phyloP scores from a whole-genome alignment of 1,140 invertebrate species.

The Drosophila repletoides region DNA sequence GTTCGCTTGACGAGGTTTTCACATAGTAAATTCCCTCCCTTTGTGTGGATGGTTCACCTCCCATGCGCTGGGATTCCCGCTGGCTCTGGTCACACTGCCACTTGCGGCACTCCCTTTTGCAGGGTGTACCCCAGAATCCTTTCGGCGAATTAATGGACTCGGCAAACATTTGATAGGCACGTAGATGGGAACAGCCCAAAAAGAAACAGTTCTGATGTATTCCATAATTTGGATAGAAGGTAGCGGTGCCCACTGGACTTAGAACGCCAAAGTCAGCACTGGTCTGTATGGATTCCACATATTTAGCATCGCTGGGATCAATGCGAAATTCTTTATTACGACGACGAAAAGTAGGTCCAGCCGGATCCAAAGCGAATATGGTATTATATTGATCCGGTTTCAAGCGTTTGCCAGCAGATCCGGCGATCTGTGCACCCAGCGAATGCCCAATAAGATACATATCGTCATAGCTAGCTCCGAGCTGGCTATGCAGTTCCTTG shows the following conservation, averaged over 20 bases:
- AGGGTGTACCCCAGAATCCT: conserved; percentile 76
- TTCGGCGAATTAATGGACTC: conserved; percentile 82
- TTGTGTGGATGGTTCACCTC: conserved; percentile 79
- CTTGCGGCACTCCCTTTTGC: conserved; percentile 34
- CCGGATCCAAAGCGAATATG: conserved; percentile 89
- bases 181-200: conserved; percentile 85
- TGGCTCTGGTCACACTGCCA: conserved; percentile 75
- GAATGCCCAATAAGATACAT: conserved; percentile 93
- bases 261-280: conserved; percentile 84
- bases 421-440: conserved; percentile 91
- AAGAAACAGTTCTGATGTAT: conserved; percentile 71
- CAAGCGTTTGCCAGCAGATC: conserved; percentile 86
- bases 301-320: conserved; percentile 86
- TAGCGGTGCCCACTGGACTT: conserved; percentile 85
- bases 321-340: conserved; percentile 84
- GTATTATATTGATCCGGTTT: conserved; percentile 84
- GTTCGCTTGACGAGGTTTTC: conserved; percentile 82
- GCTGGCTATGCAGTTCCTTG: conserved; percentile 37
- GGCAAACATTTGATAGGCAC: conserved; percentile 84
- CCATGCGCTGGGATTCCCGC: conserved; percentile 82
- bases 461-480: conserved; percentile 67
- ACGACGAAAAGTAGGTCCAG: conserved; percentile 86
- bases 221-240: conserved; percentile 90
- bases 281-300: conserved; percentile 90
- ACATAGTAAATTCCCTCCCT: conserved; percentile 83